Evolutionary conservation across 2,888 invertebrate genomes (phyloP).

Genomic region (Drosophila leonis): DNA sequence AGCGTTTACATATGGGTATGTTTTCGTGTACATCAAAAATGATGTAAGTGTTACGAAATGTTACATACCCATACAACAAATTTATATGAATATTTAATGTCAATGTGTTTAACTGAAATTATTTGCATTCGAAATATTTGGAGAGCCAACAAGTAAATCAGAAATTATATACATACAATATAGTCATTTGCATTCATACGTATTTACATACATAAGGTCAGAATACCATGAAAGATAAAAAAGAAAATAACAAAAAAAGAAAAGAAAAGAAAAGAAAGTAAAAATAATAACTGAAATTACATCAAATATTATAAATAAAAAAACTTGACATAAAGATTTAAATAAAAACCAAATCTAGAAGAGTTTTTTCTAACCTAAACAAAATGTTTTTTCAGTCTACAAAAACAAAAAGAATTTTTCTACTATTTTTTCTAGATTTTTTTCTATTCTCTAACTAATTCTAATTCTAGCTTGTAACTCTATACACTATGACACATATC

Average conservation of each 20-base stretch:
- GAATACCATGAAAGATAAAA: constrained; percentile 33
- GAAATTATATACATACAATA: constrained; percentile 45
- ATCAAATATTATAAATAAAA: constrained; percentile 75
- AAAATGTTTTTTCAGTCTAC: constrained; percentile 5
- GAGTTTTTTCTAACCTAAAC: constrained; percentile 27
- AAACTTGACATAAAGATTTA: constrained; percentile 57
- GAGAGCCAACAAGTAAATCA: constrained; percentile 30
- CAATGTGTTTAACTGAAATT: constrained; percentile 52
- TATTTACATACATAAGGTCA: constrained; percentile 60
- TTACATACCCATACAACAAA: constrained; percentile 27
- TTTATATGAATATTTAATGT: constrained; percentile 53
- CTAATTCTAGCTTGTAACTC: neutral
- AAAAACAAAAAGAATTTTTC: no score
- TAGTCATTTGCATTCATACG: constrained; percentile 62
- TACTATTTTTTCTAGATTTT: no score
- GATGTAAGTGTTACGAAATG: constrained; percentile 14
- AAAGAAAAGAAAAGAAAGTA: neutral
- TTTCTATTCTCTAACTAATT: neutral
- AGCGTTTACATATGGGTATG: constrained; percentile 20
- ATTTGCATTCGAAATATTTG: constrained; percentile 46
- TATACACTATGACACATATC: no score
- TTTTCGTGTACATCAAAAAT: constrained; percentile 3
- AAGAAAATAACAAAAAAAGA: constrained; percentile 25
- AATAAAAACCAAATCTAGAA: constrained; percentile 53
- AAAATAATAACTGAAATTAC: constrained; percentile 64